Percentiles rank a stretch among this genome's conserved stretches.
Conservation (phyloP, 53 echinoderm and acorn worm genomes). For the Holothuria scabra region DNA sequence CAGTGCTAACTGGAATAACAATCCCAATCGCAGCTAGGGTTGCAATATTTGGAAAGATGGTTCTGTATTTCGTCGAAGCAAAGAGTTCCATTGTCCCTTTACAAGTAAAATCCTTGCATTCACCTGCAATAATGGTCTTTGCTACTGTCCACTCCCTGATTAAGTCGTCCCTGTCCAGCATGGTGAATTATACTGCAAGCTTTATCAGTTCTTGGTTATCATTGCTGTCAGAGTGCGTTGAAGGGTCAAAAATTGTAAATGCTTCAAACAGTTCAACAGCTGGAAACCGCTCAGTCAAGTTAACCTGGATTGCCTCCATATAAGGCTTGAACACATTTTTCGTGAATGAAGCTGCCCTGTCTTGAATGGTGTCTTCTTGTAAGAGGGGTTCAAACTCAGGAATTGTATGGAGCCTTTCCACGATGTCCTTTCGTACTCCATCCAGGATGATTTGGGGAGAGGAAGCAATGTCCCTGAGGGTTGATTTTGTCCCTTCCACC, state of each 20-base stretch:
- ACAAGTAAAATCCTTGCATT: slow-evolving; percentile 10
- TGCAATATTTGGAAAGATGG: not conserved
- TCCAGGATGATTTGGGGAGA: not conserved
- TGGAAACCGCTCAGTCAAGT: slow-evolving; percentile 12
- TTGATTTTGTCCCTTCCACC: slow-evolving; percentile 23
- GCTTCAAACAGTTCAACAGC: not conserved
- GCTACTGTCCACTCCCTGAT: slow-evolving; percentile 2
- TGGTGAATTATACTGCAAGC: not conserved
- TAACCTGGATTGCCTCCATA: slow-evolving; percentile 14
- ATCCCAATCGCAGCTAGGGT: slow-evolving; percentile 8
- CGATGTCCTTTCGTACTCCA: not conserved
- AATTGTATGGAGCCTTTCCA: not conserved
- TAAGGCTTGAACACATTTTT: not conserved
- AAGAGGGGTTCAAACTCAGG: slow-evolving; percentile 5
- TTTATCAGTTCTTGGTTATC: not conserved
- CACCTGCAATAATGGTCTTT: not conserved
- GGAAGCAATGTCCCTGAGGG: not conserved
- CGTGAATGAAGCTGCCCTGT: slow-evolving; percentile 21
- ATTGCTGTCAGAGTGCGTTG: not conserved
- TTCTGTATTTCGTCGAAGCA: slow-evolving; percentile 17
- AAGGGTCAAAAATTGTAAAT: not conserved
- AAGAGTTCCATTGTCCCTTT: slow-evolving; percentile 1
- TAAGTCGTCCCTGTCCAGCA: not conserved
- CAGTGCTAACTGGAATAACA: slow-evolving; percentile 16
- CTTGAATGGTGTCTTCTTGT: not conserved